A percentile compares a stretch with the other conserved stretches of the same genome.
Evolutionary conservation across 1,140 invertebrate species (phyloP).

Genomic region (Neotoxoptera formosana): DNA sequence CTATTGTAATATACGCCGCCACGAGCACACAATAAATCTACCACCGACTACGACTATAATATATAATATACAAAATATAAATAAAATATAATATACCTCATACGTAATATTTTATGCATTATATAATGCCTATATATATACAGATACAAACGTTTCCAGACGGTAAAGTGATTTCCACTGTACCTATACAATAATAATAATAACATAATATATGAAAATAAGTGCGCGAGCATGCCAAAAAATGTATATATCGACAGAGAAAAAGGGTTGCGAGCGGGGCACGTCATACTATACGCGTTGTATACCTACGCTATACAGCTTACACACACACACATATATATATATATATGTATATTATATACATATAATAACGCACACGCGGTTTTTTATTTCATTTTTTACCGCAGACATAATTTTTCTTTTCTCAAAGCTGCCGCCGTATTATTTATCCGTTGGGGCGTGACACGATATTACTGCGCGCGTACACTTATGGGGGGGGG

Average conservation of each 20-base stretch:
- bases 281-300: background rate
- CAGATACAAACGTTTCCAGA: background rate
- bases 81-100: too few species aligned
- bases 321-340: too few species aligned
- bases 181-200: background rate
- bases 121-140: background rate
- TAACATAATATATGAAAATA: background rate
- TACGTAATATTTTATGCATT: too few species aligned
- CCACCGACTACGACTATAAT: too few species aligned
- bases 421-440: background rate
- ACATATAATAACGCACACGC: background rate
- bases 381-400: background rate
- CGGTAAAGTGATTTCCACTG: constrained; percentile 35
- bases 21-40: too few species aligned
- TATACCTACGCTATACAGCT: background rate
- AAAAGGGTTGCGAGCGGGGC: background rate
- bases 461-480: background rate
- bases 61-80: too few species aligned
- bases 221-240: constrained; percentile 2
- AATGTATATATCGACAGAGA: background rate
- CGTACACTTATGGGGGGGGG: fast-evolving
- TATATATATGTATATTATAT: background rate
- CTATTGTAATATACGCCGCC: too few species aligned
- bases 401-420: constrained; percentile 19
- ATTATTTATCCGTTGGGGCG: constrained; percentile 32